These are phyloP conservation scores for Tortrix viridana DNA, from an alignment of 2,888 invertebrate species.

Conservation along the genomic window DNA sequence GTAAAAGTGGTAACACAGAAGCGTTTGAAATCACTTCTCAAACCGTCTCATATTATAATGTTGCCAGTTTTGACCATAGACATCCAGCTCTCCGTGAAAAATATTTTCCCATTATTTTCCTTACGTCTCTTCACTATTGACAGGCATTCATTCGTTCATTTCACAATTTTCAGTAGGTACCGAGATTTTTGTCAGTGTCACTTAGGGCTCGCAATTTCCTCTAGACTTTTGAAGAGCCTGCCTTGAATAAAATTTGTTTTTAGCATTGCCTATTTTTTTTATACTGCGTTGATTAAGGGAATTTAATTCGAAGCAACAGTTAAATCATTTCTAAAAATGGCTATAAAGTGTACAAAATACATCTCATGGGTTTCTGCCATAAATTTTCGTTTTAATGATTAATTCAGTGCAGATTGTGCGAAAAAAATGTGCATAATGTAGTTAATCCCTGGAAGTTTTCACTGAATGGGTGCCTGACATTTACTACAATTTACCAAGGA, in stretches of 20 bases:
- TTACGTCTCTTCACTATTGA: conserved; percentile 33
- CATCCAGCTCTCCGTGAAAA: conserved; percentile 2
- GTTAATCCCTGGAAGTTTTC: conserved; percentile 53
- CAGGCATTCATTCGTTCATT: conserved; percentile 26
- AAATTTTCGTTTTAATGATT: conserved; percentile 48
- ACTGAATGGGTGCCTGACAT: conserved; percentile 68
- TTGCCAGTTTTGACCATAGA: conserved; percentile 31
- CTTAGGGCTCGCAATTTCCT: conserved; percentile 33
- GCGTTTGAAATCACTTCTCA: neutral
- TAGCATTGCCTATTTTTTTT: conserved; percentile 20
- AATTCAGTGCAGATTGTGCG: conserved; percentile 41
- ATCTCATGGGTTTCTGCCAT: conserved; percentile 25
- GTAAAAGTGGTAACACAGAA: neutral
- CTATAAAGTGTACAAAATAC: conserved; percentile 15
- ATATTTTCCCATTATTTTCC: conserved; percentile 15
- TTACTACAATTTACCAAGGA: conserved; percentile 73
- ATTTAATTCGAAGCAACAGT: conserved; percentile 4
- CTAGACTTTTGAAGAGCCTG: conserved; percentile 15
- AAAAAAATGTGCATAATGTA: conserved; percentile 54
- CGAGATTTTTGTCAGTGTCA: conserved; percentile 41
- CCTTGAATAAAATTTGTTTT: conserved; percentile 20
- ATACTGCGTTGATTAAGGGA: neutral
- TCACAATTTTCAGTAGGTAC: conserved; percentile 36
- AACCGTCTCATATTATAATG: neutral
- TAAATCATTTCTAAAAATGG: conserved; percentile 7